Evolutionary conservation across 2,888 invertebrate species (phyloP), one percentile per base, ranked within the genome.

Genomic region (Platynereis dumerilii): DNA sequence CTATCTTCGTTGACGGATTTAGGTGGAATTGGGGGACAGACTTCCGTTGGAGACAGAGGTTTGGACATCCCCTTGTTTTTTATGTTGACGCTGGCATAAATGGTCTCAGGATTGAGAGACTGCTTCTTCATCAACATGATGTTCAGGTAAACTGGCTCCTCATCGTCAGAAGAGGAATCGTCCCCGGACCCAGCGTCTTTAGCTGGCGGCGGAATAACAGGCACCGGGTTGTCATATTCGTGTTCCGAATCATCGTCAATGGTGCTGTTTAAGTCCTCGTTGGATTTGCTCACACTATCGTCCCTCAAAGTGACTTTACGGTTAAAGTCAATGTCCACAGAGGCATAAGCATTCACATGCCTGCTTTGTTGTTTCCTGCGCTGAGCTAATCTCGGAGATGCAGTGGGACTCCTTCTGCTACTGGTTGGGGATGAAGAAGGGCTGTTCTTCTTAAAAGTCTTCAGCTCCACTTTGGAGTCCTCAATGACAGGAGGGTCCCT

Each of bases 121-220:
- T 65, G 57, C 20, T 68, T 53, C 44, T 63, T 64, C n/a, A 69
- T 45, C 42, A 59, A 57, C 61, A 56, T 63, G 20, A 69, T 59
- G 28, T 69, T 69, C 45, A 61, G 61, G 48, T 69, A 69, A 5
- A 69, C 58, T 1, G 69, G 69, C 42, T 69, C 69, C 10, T 68
- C 64, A 27, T 69, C 69, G 2, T 66, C 69, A 26, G 68, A 64
- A n/a, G 68, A 69, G n/a, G 59, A 60, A n/a, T 67, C 69, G 27
- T 64, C 66, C 28, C 53, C 55, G 12, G 59, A 39, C 7, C 42
- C 34, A 28, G 7, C 15, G 12, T 2, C 3, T 1, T 20, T 22
- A 2, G 17, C 39, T 12, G 48, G 60, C 24, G 52, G 53, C n/a
- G 53, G 42, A n/a, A n/a, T n/a, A 39, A 53, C 52, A 2, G 34